Conservation (phyloP, 1,140 invertebrate species). For the Meloidogyne floridensis region DNA sequence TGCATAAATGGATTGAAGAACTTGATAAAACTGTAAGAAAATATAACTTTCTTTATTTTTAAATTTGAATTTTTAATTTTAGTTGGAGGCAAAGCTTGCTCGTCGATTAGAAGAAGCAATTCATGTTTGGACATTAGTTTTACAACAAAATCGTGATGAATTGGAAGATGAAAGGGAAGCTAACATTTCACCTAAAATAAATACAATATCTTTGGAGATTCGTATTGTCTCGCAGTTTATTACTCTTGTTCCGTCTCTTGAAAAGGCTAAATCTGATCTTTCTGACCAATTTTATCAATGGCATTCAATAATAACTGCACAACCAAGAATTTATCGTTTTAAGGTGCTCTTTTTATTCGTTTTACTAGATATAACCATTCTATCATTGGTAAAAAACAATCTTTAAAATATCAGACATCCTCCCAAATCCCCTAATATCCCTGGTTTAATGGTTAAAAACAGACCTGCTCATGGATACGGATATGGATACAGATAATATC, state of each 20-base stretch:
- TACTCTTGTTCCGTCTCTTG: slow-evolving; percentile 88
- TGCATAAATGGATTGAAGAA: slow-evolving; percentile 89
- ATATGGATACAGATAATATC: too few relatives aligned
- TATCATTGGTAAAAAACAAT: too few relatives aligned
- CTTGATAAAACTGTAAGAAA: slow-evolving; percentile 81
- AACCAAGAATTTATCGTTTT: slow-evolving; percentile 82
- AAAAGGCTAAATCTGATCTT: slow-evolving; percentile 89
- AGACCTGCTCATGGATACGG: too few relatives aligned
- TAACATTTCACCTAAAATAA: slow-evolving; percentile 41
- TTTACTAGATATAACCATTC: too few relatives aligned
- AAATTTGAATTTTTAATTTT: slow-evolving; percentile 66
- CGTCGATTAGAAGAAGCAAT: slow-evolving; percentile 85
- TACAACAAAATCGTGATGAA: slow-evolving; percentile 79
- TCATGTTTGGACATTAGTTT: slow-evolving; percentile 88
- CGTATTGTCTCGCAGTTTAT: slow-evolving; percentile 97
- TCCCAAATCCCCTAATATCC: too few relatives aligned
- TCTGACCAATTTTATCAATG: slow-evolving; percentile 95
- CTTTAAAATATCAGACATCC: too few relatives aligned
- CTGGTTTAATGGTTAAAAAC: too few relatives aligned
- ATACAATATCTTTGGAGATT: slow-evolving; percentile 86
- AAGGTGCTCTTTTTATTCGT: slow-evolving; percentile 64
- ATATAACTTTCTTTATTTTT: slow-evolving; percentile 72
- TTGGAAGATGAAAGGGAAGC: slow-evolving; percentile 50
- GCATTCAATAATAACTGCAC: slow-evolving; percentile 92
- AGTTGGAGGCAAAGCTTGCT: slow-evolving; percentile 89